Percentiles rank a stretch among this genome's conserved stretches.
phyloP scores from a whole-genome alignment of 2,797 vertebrate species.

The Myiothlypis chrysogaster region DNA sequence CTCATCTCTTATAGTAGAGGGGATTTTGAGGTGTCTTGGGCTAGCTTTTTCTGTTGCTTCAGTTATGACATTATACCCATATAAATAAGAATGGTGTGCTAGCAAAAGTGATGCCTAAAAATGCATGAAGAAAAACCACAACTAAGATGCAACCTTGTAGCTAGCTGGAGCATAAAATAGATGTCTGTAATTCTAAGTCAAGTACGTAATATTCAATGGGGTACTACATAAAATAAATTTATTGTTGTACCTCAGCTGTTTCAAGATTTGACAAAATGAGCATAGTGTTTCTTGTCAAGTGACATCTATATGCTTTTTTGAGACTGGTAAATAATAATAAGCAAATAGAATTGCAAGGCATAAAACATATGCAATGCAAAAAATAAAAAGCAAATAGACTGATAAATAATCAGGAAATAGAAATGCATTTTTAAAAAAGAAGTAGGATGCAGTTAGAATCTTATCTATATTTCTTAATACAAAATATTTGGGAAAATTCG shows the following conservation, averaged over 20 bases:
- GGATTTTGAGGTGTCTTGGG: slow-evolving; percentile 25
- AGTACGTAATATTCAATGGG: background rate
- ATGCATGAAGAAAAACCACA: background rate
- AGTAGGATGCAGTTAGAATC: background rate
- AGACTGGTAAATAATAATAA: background rate
- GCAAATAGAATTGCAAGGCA: background rate
- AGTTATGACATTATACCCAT: slow-evolving; percentile 15
- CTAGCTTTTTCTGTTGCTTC: slow-evolving; percentile 1
- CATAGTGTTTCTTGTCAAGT: background rate
- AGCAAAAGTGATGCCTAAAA: background rate
- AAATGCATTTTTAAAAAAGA: background rate
- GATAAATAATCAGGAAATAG: background rate
- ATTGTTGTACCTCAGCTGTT: background rate
- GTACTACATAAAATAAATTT: background rate
- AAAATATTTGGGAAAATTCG: background rate
- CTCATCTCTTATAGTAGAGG: background rate
- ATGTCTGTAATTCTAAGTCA: slow-evolving; percentile 2
- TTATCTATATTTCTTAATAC: background rate
- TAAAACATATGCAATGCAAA: too few species aligned
- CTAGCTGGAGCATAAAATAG: background rate
- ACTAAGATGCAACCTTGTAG: slow-evolving; percentile 21
- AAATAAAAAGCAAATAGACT: background rate
- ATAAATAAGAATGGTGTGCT: slow-evolving; percentile 28
- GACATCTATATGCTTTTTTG: background rate
- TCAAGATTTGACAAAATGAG: slow-evolving; percentile 6